Evolutionary conservation across 2,797 vertebrate species (phyloP).

Genomic region (Lycodopsis pacificus): DNA sequence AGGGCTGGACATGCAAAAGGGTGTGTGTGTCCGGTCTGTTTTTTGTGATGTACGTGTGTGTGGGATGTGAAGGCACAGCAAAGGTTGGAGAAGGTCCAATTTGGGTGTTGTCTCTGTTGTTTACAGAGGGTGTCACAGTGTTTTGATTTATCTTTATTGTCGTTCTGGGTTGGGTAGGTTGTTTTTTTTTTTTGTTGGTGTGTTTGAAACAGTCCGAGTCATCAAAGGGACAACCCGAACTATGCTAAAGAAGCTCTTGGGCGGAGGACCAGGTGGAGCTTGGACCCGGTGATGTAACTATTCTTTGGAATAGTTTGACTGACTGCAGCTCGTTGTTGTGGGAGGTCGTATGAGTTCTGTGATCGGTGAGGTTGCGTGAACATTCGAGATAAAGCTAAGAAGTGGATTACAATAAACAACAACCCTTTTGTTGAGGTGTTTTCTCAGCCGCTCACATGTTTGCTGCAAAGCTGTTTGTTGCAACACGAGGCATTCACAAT

Average conservation of each 20-base stretch:
- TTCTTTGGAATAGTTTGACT: not conserved
- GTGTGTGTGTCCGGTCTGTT: not conserved
- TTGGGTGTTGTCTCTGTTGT: constrained; percentile 13
- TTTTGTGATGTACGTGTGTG: constrained; percentile 3
- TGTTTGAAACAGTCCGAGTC: not conserved
- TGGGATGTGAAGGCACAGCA: constrained; percentile 12
- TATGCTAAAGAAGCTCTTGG: not conserved
- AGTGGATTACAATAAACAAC: constrained; percentile 60
- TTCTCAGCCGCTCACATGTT: constrained; percentile 55
- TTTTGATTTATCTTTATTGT: constrained; percentile 4
- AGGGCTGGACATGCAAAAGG: not conserved
- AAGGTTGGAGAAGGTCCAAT: constrained; percentile 7
- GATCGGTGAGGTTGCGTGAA: constrained; percentile 18
- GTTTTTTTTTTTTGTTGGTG: not conserved
- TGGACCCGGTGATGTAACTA: not conserved
- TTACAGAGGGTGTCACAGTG: constrained; percentile 20
- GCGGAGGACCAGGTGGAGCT: not conserved
- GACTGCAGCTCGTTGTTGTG: not conserved
- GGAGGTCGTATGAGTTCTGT: constrained; percentile 19
- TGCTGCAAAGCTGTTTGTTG: not conserved
- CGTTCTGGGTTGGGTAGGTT: not conserved
- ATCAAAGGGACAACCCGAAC: not conserved
- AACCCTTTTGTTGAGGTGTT: constrained; percentile 58
- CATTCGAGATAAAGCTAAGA: constrained; percentile 19
- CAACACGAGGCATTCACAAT: not conserved